phyloP scores from a whole-genome alignment of 2,797 vertebrate genomes.

The Oreochromis grahami region DNA sequence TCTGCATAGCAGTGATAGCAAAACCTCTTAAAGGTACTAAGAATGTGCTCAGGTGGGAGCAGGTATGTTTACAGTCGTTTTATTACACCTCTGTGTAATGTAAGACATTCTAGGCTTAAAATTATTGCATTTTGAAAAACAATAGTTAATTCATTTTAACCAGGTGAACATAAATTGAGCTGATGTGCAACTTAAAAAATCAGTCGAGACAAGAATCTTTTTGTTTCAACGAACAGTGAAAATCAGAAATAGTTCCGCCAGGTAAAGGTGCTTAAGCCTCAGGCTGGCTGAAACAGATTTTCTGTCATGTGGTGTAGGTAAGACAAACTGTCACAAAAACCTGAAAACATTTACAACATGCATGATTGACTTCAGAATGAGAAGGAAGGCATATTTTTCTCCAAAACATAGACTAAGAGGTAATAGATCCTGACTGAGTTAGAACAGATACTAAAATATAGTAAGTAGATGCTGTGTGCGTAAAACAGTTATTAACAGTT shows the following conservation, averaged over 20 bases:
- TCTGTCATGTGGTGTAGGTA: too few relatives aligned
- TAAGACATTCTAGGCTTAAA: background rate
- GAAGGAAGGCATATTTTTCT: background rate
- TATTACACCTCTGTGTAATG: background rate
- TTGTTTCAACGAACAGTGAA: background rate
- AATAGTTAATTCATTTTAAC: background rate
- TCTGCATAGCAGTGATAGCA: background rate
- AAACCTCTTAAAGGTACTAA: background rate
- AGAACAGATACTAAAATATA: background rate
- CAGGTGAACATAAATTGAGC: background rate
- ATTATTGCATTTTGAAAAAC: background rate
- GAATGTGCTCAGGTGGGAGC: background rate
- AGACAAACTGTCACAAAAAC: background rate
- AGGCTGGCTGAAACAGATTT: background rate
- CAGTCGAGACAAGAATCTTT: background rate
- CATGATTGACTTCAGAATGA: background rate
- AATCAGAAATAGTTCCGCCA: background rate
- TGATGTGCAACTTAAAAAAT: background rate
- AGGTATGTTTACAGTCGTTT: background rate
- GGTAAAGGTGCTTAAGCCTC: background rate
- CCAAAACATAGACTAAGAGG: background rate
- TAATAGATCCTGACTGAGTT: background rate
- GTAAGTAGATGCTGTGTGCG: background rate
- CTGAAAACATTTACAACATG: background rate
- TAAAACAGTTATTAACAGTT: background rate